These are phyloP conservation scores for Drosophila insularis DNA, from an alignment of 1,140 invertebrate genomes.

Conservation along the genomic window DNA sequence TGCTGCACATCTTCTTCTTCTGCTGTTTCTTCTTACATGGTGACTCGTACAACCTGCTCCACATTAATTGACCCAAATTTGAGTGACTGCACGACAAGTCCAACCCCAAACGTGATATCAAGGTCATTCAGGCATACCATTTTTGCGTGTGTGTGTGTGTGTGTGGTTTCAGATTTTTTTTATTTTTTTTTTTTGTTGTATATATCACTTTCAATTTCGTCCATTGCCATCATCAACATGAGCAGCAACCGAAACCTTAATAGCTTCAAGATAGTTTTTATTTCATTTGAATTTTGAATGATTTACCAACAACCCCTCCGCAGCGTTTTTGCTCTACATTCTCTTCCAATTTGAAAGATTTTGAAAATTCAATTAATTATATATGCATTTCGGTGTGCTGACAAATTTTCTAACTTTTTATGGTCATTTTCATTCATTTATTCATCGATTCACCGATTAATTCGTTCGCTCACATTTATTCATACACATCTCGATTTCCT, in stretches of 20 bases:
- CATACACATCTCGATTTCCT: slow-evolving; percentile 4
- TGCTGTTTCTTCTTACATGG: background rate
- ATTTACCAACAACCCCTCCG: background rate
- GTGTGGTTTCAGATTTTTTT: background rate
- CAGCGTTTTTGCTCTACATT: slow-evolving; percentile 51
- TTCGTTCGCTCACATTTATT: slow-evolving; percentile 13
- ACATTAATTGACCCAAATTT: slow-evolving; percentile 72
- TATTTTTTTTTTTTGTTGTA: background rate
- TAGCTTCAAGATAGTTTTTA: slow-evolving; percentile 11
- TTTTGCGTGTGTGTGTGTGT: slow-evolving; percentile 4
- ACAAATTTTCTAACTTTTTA: slow-evolving; percentile 17
- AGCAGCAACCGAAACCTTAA: slow-evolving; percentile 6
- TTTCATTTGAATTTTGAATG: slow-evolving; percentile 58
- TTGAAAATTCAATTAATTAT: slow-evolving; percentile 60
- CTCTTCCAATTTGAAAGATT: slow-evolving; percentile 23
- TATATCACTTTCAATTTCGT: slow-evolving; percentile 9
- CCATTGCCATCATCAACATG: slow-evolving; percentile 2
- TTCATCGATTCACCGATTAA: background rate
- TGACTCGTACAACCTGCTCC: slow-evolving; percentile 48
- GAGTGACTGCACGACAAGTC: slow-evolving; percentile 53
- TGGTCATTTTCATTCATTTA: slow-evolving; percentile 24
- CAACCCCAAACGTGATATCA: slow-evolving; percentile 34
- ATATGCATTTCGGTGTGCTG: background rate
- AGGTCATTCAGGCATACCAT: slow-evolving; percentile 44
- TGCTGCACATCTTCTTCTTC: slow-evolving; percentile 43